phyloP scores from a whole-genome alignment of 2,888 invertebrate species.

The Agriopis aurantiaria region DNA sequence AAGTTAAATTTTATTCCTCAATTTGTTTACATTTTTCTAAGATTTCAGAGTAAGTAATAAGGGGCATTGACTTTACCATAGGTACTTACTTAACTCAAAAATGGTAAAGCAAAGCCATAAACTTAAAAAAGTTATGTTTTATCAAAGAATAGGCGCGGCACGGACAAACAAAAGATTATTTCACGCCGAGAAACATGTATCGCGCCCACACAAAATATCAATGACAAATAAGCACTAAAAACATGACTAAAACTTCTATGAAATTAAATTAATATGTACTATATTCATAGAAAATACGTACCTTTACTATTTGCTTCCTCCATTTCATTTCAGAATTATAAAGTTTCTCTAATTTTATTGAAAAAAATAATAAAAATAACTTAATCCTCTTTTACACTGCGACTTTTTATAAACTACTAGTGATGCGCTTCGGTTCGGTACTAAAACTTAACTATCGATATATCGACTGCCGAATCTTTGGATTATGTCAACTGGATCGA shows the following conservation, averaged over 20 bases:
- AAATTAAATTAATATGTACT: constrained; percentile 7
- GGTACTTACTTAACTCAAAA: background rate
- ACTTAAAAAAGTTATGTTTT: constrained; percentile 17
- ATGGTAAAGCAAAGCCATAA: constrained; percentile 9
- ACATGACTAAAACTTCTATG: constrained; percentile 49
- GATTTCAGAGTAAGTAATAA: background rate
- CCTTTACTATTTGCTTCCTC: constrained; percentile 72
- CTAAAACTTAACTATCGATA: background rate
- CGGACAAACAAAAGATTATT: constrained; percentile 77
- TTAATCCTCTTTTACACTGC: constrained; percentile 47
- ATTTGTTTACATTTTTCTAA: background rate
- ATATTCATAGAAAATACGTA: constrained; percentile 48
- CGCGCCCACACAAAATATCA: constrained; percentile 79
- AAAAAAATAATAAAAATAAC: constrained; percentile 50
- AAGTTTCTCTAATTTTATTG: constrained; percentile 51
- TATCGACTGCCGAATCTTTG: background rate
- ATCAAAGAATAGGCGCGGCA: constrained; percentile 47
- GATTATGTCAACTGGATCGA: background rate
- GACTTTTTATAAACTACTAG: constrained; percentile 49
- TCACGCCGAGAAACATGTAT: constrained; percentile 64
- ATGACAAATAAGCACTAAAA: constrained; percentile 65
- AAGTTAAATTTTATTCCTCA: constrained; percentile 19
- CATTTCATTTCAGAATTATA: constrained; percentile 75
- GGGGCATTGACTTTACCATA: background rate
- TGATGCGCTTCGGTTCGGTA: background rate